Base-by-base conservation (phyloP, 1,140 invertebrate species). In the Daktulosphaira vitifoliae region DNA sequence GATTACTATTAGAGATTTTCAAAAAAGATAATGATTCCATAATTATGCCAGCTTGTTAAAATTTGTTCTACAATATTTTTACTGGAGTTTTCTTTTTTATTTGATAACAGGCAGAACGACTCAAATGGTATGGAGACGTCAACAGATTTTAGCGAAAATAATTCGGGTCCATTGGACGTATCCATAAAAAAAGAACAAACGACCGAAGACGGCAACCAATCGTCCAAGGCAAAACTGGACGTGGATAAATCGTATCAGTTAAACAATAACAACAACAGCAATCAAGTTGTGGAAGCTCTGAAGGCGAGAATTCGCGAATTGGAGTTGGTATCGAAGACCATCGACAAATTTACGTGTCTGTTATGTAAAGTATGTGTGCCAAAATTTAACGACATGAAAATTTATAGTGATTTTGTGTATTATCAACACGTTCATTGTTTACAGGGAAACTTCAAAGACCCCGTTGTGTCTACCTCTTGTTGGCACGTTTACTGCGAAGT, bases 401-500 rank as follows among this genome's bases (percentile, higher is more conserved):
- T n/a, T n/a, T n/a, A n/a, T n/a, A n/a, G n/a, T n/a, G n/a, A n/a
- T n/a, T n/a, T n/a, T n/a, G n/a, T n/a, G n/a, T n/a, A n/a, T n/a
- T n/a, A n/a, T n/a, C n/a, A n/a, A n/a, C n/a, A n/a, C n/a, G n/a
- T n/a, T n/a, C n/a, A n/a, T n/a, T n/a, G 71, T 44, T 73, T 77
- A 3, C 72, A 86, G 84, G 83, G 84, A 67, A 76, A 78, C 16
- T 93, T 92, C 72, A 81, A 81, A 48, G 89, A 88, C 65, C 92
- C 92, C n/a, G 85, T 94, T 13, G 89, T 92, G n/a, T 96, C 92
- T 1, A 86, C 94, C 46, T 89, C 88, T 71, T 96, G 93, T 75
- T 96, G 93, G 93, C 92, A 96, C 76, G 91, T 95, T 0, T 89
- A 96, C 74, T 96, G 92, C 73, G 90, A 96, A 77, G 84, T 87